Conservation (phyloP, 2,888 invertebrate species). For the Metellina segmentata region DNA sequence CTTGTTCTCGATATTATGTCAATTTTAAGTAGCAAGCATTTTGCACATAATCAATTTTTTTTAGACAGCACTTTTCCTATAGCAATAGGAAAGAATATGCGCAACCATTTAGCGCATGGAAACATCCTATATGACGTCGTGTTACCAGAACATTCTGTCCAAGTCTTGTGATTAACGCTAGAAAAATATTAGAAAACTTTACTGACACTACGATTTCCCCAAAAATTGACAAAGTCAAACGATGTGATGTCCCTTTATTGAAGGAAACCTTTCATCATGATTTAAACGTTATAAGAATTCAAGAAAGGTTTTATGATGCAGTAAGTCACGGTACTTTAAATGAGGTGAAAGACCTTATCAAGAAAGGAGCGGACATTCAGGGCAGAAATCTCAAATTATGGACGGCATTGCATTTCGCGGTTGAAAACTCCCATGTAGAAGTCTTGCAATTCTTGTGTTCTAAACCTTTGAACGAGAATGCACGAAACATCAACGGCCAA, state of each 20-base stretch:
- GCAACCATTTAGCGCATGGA: not conserved
- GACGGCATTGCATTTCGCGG: slow-evolving; percentile 95
- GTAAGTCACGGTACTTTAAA: not conserved
- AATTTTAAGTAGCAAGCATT: not conserved
- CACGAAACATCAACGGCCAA: slow-evolving; percentile 90
- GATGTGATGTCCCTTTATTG: not conserved
- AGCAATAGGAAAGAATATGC: not conserved
- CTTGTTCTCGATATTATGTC: not conserved
- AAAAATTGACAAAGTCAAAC: not conserved
- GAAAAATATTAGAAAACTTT: not conserved
- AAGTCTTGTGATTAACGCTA: not conserved
- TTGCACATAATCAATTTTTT: not conserved
- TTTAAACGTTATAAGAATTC: not conserved
- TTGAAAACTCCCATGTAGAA: slow-evolving; percentile 91
- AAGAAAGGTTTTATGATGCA: not conserved
- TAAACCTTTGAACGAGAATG: not conserved
- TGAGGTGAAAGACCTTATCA: slow-evolving; percentile 81
- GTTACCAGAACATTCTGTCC: not conserved
- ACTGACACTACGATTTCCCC: not conserved
- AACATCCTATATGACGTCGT: not conserved
- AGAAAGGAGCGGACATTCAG: slow-evolving; percentile 88
- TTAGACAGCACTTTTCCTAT: not conserved
- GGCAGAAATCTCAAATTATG: slow-evolving; percentile 93
- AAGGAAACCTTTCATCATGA: not conserved
- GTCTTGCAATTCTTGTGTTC: slow-evolving; percentile 87